Evolutionary conservation across 2,888 invertebrate genomes (phyloP).

Genomic region (Caenorhabditis uteleia): DNA sequence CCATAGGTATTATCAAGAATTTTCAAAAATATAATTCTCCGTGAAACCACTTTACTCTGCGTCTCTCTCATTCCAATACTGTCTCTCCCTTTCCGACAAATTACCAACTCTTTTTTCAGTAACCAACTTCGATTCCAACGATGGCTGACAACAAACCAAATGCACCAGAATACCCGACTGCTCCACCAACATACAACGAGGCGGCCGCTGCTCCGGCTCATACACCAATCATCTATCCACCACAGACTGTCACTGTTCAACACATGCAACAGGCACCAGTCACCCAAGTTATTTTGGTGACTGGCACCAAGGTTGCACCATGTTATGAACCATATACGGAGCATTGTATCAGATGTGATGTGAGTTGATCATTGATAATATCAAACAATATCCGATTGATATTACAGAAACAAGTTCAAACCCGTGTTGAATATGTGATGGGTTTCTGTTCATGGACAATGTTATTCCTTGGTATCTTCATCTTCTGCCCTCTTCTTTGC

Average conservation of each 20-base stretch:
- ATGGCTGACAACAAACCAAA: too few relatives aligned
- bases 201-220: neutral
- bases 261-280: too few relatives aligned
- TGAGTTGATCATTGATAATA: neutral
- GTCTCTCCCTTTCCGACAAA: too few relatives aligned
- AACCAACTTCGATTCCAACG: too few relatives aligned
- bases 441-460: conserved; percentile 42
- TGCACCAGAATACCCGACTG: neutral
- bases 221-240: too few relatives aligned
- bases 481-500: conserved; percentile 36
- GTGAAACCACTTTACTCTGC: too few relatives aligned
- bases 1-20: too few relatives aligned
- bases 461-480: conserved; percentile 35
- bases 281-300: neutral
- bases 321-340: neutral
- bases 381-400: neutral
- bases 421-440: conserved; percentile 25
- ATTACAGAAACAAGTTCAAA: conserved; percentile 22
- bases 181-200: neutral
- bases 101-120: too few relatives aligned
- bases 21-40: too few relatives aligned
- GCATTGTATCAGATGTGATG: conserved; percentile 3
- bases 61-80: too few relatives aligned
- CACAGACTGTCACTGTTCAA: neutral
- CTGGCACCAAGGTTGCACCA: neutral